Evolutionary conservation across 2,888 invertebrate species (phyloP), one percentile per base, ranked within the genome.

Genomic region (Trypoxylon attenuatum): DNA sequence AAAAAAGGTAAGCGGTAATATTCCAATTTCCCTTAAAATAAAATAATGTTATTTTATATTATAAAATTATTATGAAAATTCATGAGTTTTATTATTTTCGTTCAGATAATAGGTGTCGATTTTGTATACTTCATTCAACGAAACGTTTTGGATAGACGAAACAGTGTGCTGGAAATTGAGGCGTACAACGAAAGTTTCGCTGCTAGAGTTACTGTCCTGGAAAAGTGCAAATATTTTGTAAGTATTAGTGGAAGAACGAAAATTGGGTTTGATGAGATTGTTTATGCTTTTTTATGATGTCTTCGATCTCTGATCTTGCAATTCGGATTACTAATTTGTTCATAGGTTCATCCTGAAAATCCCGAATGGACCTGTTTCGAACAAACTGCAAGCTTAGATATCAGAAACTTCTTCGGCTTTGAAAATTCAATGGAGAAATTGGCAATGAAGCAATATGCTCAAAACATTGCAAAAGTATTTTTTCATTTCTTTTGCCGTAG

Each of bases 331-430:
- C 1, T 16, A 8, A 21, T 15, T 27, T 21, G 1, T 51, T 69
- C 82, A 4, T 83, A 96, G 96, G 94, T 96, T 10, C 97, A 97
- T 88, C 96, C 97, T 0, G 97, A 98, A 82, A 97, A 98, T 87
- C 88, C 93, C 0, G 92, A 94, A 42, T 98, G 97, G 97, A 98
- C 98, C 1, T 97, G 97, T 84, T 98, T 98, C 88, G 97, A 98
- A 87, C 97, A 97, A 88, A 92, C 91, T 55, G 97, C 97, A 18
- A 92, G 93, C 76, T 90, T 98, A 61, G 97, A 97, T 87, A 96
- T 98, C 49, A 96, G 95, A 87, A 96, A 94, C 80, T 98, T 98
- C 88, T 97, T 97, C 88, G 97, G 97, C 0, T 94, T 98, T 81
- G 98, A 98, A 88, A 93, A 92, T 84, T 94, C 96, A 0, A 96